Percentiles rank a stretch among this genome's conserved stretches.
Conservation (phyloP, 2,888 invertebrate species). For the Lasioglossum zephyrum region DNA sequence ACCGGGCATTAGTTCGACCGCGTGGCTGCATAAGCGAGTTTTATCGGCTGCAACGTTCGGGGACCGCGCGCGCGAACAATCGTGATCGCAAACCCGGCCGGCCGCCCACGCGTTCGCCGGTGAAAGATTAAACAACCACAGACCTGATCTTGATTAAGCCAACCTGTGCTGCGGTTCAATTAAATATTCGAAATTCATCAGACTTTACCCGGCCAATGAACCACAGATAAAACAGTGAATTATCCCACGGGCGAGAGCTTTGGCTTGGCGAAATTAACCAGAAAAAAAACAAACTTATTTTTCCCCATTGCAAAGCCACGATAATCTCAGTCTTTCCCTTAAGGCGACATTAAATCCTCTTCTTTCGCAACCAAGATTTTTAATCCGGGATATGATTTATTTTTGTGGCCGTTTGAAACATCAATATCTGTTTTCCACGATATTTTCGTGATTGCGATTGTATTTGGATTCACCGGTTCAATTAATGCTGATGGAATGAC, state of each 20-base stretch:
- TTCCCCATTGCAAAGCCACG: background rate
- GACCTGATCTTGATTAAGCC: constrained; percentile 37
- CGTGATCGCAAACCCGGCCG: background rate
- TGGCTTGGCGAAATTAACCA: background rate
- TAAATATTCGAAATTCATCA: constrained; percentile 29
- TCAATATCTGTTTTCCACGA: background rate
- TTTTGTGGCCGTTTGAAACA: background rate
- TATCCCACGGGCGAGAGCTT: background rate
- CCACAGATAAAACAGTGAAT: background rate
- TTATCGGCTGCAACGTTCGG: constrained; percentile 46
- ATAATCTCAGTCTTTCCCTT: background rate
- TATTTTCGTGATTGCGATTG: background rate
- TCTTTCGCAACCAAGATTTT: background rate
- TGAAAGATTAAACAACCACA: constrained; percentile 36
- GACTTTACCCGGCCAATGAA: background rate
- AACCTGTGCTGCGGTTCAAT: constrained; percentile 7
- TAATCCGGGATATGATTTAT: background rate
- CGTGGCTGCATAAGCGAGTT: constrained; percentile 44
- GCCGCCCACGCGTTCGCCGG: background rate
- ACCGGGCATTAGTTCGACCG: constrained; percentile 45
- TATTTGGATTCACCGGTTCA: background rate
- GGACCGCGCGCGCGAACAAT: constrained; percentile 19
- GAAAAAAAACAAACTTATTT: background rate
- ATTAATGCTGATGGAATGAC: background rate
- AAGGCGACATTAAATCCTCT: too few species aligned